Conservation (phyloP, 2,888 invertebrate species). For the Philereme transversata region DNA sequence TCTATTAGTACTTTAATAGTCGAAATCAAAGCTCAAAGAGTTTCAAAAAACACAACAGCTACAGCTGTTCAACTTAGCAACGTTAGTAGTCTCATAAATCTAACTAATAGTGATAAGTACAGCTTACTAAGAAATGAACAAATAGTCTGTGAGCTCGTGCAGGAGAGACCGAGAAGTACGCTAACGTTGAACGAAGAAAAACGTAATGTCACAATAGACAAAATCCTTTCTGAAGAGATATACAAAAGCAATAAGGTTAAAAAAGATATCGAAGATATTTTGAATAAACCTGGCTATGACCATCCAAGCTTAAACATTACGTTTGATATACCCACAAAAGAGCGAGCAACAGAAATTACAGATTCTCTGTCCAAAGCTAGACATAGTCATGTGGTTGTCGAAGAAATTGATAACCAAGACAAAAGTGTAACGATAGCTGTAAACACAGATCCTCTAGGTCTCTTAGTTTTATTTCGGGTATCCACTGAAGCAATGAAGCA, state of each 20-base stretch:
- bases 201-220: slow-evolving; percentile 38
- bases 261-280: slow-evolving; percentile 51
- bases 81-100: not conserved
- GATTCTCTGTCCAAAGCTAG: slow-evolving; percentile 47
- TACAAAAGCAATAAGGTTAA: slow-evolving; percentile 56
- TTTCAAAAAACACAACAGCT: slow-evolving; percentile 1
- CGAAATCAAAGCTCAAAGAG: slow-evolving; percentile 48
- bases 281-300: slow-evolving; percentile 41
- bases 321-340: slow-evolving; percentile 62
- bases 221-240: slow-evolving; percentile 51
- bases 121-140: slow-evolving; percentile 27
- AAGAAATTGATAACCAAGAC: slow-evolving; percentile 36
- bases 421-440: slow-evolving; percentile 59
- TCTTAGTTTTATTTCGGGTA: slow-evolving; percentile 58
- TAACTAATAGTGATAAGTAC: slow-evolving; percentile 21
- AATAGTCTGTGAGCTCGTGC: slow-evolving; percentile 36
- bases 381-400: slow-evolving; percentile 29
- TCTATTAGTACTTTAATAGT: slow-evolving; percentile 57
- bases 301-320: slow-evolving; percentile 49
- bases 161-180: slow-evolving; percentile 37
- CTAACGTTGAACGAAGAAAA: slow-evolving; percentile 27
- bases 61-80: slow-evolving; percentile 7
- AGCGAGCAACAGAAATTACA: slow-evolving; percentile 60
- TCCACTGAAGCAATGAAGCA: slow-evolving; percentile 61
- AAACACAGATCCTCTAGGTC: slow-evolving; percentile 71